A percentile compares a stretch with the other conserved stretches of the same genome.
Conservation (phyloP, 2,888 invertebrate genomes). For the Dilophus febrilis region DNA sequence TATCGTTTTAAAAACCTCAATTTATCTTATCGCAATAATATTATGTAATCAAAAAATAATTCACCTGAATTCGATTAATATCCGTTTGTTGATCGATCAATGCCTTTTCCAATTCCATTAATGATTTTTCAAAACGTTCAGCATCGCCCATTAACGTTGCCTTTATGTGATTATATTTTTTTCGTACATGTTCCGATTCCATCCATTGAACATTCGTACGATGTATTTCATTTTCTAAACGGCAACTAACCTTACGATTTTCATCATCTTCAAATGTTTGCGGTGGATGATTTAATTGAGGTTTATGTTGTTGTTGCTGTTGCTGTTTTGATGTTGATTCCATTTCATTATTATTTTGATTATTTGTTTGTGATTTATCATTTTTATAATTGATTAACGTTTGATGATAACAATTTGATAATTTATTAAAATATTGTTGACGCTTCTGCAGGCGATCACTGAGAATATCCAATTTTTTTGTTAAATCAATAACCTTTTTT, state of each 20-base stretch:
- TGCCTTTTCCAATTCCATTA: slow-evolving; percentile 49
- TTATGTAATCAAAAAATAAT: background rate
- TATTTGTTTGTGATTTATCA: no score
- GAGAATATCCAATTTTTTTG: slow-evolving; percentile 55
- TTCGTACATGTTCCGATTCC: slow-evolving; percentile 61
- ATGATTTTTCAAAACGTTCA: slow-evolving; percentile 53
- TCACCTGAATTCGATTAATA: slow-evolving; percentile 54
- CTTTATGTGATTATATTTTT: slow-evolving; percentile 57
- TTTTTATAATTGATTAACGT: slow-evolving; percentile 41
- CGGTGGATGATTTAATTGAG: slow-evolving; percentile 18
- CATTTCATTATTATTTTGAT: slow-evolving; percentile 19
- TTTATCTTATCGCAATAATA: no score
- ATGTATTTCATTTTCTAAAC: slow-evolving; percentile 66
- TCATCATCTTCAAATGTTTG: slow-evolving; percentile 35
- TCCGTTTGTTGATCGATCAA: slow-evolving; percentile 51
- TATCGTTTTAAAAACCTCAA: no score
- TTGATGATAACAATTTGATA: slow-evolving; percentile 44
- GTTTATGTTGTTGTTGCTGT: slow-evolving; percentile 1
- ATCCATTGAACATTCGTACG: slow-evolving; percentile 65
- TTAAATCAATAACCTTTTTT: slow-evolving; percentile 35
- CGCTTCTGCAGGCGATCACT: slow-evolving; percentile 50
- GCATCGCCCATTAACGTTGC: slow-evolving; percentile 51
- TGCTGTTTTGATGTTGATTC: background rate
- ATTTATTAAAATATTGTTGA: slow-evolving; percentile 35
- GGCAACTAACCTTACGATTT: slow-evolving; percentile 48